Evolutionary conservation across 2,888 invertebrate species (phyloP), one percentile per base, ranked within the genome.

Genomic region (Dryococelus australis): DNA sequence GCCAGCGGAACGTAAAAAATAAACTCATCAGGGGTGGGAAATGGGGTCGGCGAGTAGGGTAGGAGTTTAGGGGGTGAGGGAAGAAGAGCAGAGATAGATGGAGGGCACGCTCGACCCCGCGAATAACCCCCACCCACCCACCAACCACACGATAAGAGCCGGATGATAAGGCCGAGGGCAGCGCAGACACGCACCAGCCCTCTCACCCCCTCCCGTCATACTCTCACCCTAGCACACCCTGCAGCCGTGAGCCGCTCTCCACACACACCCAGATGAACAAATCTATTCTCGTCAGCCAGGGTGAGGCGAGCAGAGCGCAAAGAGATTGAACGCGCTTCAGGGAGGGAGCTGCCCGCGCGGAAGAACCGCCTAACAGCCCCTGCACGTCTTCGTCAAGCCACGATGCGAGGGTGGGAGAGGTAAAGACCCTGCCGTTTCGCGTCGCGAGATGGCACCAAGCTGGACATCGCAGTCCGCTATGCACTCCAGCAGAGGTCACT

Each of bases 231-330:
- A 35, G 35, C 35, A 35, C 35, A 35, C 35, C 35, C 35, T 35
- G 4, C 35, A 35, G 35, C 35, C 35, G 35, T 35, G 35, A 35
- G 35, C 35, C 4, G 35, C 35, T 35, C 35, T 35, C 35, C 51
- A 20, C n/a, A n/a, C 65, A 65, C 65, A 65, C n/a, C 20, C 65
- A 65, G 65, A 65, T 65, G 65, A 65, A 65, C 65, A 65, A 65
- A 65, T 65, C 65, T 65, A 65, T 65, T 65, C 65, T 65, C 65
- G 65, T 65, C 65, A n/a, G 65, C 65, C 65, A n/a, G n/a, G n/a
- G n/a, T n/a, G 65, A 3, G 65, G 24, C 65, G 65, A 65, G 65
- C 47, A 47, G 47, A 47, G 47, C 47, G 47, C 47, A 47, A 47
- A 47, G 47, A 47, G 47, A 47, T 47, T 47, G 47, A 47, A 47